A percentile compares a stretch with the other conserved stretches of the same genome.
Conservation (phyloP, 2,888 invertebrate genomes). For the Drosophila macrospina region DNA sequence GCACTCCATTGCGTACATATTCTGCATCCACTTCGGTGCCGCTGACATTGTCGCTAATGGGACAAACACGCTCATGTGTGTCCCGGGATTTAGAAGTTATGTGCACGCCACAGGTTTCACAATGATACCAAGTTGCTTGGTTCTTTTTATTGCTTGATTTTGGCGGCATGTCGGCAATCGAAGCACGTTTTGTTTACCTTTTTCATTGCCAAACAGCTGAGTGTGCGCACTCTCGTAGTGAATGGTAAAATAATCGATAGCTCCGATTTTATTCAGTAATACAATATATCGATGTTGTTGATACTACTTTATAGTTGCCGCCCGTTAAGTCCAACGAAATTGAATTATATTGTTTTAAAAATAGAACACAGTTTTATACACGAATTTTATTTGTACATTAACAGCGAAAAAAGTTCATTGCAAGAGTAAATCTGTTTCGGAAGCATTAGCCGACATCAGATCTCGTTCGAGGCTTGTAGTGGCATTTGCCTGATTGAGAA, state of each 20-base stretch:
- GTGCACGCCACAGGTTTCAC: slow-evolving; percentile 81
- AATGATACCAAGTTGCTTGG: slow-evolving; percentile 80
- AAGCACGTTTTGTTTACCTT: slow-evolving; percentile 54
- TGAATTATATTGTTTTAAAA: neutral
- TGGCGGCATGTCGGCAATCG: slow-evolving; percentile 78
- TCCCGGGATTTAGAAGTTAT: slow-evolving; percentile 82
- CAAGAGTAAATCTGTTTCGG: slow-evolving; percentile 79
- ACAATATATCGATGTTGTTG: too few relatives aligned
- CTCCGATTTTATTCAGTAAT: too few relatives aligned
- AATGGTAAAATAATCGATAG: slow-evolving; percentile 26
- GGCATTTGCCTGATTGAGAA: slow-evolving; percentile 75
- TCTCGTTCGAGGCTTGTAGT: slow-evolving; percentile 72
- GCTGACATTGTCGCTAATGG: slow-evolving; percentile 40
- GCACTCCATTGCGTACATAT: slow-evolving; percentile 68
- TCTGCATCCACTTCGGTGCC: slow-evolving; percentile 51
- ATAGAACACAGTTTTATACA: slow-evolving; percentile 6
- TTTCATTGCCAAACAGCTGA: slow-evolving; percentile 40
- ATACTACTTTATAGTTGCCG: too few relatives aligned
- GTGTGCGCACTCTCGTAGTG: slow-evolving; percentile 3
- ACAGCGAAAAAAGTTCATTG: slow-evolving; percentile 55
- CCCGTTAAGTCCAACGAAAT: neutral
- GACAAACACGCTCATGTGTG: slow-evolving; percentile 77
- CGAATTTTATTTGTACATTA: slow-evolving; percentile 37
- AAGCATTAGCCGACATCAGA: slow-evolving; percentile 80
- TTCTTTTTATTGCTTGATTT: slow-evolving; percentile 84